Percentiles rank a stretch among this genome's conserved stretches.
Evolutionary conservation across 1,140 invertebrate genomes (phyloP).

Genomic region (Potamilus streckersoni): DNA sequence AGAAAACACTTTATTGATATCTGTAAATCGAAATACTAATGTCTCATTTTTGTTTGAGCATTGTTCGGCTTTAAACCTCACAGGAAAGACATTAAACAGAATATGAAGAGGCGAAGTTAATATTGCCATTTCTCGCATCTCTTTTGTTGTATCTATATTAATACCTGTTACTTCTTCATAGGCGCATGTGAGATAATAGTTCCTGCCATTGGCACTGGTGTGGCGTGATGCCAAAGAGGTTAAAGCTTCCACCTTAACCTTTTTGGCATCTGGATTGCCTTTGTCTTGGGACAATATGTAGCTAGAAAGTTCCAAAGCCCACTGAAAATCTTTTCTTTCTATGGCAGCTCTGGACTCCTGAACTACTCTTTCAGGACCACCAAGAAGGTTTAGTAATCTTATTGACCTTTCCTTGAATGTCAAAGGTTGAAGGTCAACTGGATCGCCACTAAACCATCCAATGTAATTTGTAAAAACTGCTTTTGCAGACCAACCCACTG

Average conservation of each 20-base stretch:
- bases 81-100: conserved; percentile 33
- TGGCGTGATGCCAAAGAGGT: conserved; percentile 41
- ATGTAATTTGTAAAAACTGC: conserved; percentile 49
- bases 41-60: conserved; percentile 33
- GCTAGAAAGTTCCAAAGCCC: conserved; percentile 51
- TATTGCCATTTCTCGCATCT: conserved; percentile 21
- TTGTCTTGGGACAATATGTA: conserved; percentile 31
- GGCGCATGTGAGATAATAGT: conserved; percentile 51
- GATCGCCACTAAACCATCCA: conserved; percentile 58
- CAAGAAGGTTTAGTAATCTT: conserved; percentile 43
- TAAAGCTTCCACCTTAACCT: conserved; percentile 42
- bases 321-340: conserved; percentile 47
- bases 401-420: conserved; percentile 39
- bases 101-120: conserved; percentile 30
- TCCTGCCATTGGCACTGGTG: conserved; percentile 50
- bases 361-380: conserved; percentile 32
- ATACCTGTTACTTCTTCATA: conserved; percentile 43
- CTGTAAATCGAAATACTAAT: conserved; percentile 38
- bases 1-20: conserved; percentile 25
- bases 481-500: conserved; percentile 54
- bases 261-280: conserved; percentile 37
- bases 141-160: conserved; percentile 8
- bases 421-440: conserved; percentile 49
- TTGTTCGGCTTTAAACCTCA: conserved; percentile 45
- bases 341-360: conserved; percentile 40